Conservation (phyloP, 2,888 invertebrate genomes). For the Watsonalla binaria region DNA sequence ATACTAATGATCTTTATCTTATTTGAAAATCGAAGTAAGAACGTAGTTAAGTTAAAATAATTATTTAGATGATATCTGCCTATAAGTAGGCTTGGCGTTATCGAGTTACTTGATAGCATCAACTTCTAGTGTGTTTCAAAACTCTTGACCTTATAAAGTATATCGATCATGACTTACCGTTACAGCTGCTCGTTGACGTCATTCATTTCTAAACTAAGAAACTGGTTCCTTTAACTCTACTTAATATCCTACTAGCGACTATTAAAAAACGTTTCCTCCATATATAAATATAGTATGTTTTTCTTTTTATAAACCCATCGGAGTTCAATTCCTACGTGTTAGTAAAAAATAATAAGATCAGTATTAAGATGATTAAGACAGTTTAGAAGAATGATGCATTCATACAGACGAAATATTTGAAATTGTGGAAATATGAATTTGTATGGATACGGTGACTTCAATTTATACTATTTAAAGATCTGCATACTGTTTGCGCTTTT, state of each 20-base stretch:
- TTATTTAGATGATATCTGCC: slow-evolving; percentile 13
- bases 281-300: too few species aligned
- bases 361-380: too few species aligned
- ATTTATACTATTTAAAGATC: too few species aligned
- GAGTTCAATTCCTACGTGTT: not conserved
- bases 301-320: too few species aligned
- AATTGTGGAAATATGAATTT: too few species aligned
- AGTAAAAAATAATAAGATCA: too few species aligned
- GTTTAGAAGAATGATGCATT: too few species aligned
- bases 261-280: not conserved
- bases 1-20: too few species aligned
- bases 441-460: too few species aligned
- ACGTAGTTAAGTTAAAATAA: slow-evolving; percentile 1
- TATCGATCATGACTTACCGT: slow-evolving; percentile 27
- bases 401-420: too few species aligned
- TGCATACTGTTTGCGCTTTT: too few species aligned
- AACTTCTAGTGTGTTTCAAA: slow-evolving; percentile 17
- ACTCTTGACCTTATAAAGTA: slow-evolving; percentile 25
- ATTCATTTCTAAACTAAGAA: not conserved
- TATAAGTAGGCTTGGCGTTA: slow-evolving; percentile 14
- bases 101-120: slow-evolving; percentile 15
- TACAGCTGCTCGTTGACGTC: slow-evolving; percentile 8
- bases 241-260: not conserved
- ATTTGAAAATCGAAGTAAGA: too few species aligned
- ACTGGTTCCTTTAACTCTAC: not conserved